phyloP scores from a whole-genome alignment of 2,888 invertebrate species.

The Amphipoea oculea region DNA sequence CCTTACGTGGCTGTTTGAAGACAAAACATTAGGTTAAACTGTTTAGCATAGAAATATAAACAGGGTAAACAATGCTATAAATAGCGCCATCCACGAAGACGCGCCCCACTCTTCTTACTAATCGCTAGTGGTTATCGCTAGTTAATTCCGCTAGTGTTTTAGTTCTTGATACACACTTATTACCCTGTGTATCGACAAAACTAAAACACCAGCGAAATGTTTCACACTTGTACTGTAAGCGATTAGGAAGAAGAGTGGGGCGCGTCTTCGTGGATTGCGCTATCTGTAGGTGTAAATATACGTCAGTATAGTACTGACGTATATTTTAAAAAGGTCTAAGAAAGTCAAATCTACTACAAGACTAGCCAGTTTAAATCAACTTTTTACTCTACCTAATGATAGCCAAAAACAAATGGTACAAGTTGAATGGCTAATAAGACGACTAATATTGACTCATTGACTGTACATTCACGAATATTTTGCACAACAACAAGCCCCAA shows the following conservation, averaged over 20 bases:
- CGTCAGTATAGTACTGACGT: neutral
- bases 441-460: neutral
- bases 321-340: neutral
- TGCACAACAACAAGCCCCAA: neutral
- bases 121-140: too few relatives aligned
- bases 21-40: neutral
- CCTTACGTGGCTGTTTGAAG: neutral
- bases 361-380: neutral
- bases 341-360: neutral
- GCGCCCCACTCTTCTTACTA: too few relatives aligned
- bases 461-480: neutral
- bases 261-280: too few relatives aligned
- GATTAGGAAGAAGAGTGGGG: too few relatives aligned
- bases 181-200: too few relatives aligned
- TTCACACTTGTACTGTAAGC: too few relatives aligned
- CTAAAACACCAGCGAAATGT: too few relatives aligned
- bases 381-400: neutral
- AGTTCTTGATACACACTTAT: too few relatives aligned
- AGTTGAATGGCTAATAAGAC: neutral
- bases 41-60: neutral
- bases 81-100: too few relatives aligned
- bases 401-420: neutral
- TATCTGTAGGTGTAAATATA: too few relatives aligned
- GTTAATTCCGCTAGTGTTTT: too few relatives aligned
- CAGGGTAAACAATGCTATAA: neutral